phyloP scores from a whole-genome alignment of 2,888 invertebrate species.

The Nymphalis c-album region DNA sequence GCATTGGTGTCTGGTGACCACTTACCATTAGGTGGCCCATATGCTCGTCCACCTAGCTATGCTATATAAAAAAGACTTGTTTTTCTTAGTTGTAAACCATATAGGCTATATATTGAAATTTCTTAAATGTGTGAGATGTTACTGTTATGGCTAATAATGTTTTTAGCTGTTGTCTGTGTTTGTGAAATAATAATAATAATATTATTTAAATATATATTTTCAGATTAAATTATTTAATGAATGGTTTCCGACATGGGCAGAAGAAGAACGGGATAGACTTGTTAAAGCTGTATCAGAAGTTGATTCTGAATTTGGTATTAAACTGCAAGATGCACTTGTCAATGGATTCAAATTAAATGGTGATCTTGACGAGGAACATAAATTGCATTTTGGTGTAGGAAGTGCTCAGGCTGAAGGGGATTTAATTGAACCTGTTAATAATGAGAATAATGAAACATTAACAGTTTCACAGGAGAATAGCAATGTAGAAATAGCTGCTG shows the following conservation, averaged over 20 bases:
- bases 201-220: constrained; percentile 39
- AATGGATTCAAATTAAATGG: constrained; percentile 66
- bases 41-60: no score
- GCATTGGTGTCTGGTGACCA: no score
- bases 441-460: constrained; percentile 41
- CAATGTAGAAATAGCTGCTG: constrained; percentile 69
- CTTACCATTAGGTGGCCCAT: no score
- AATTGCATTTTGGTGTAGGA: constrained; percentile 50
- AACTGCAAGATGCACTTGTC: constrained; percentile 79
- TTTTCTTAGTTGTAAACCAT: no score
- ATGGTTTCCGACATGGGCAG: constrained; percentile 91
- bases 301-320: constrained; percentile 87
- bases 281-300: constrained; percentile 86
- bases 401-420: constrained; percentile 44
- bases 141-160: no score
- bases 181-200: background rate
- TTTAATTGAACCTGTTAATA: constrained; percentile 38
- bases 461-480: constrained; percentile 56
- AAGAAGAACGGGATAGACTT: constrained; percentile 86
- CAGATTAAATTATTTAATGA: constrained; percentile 91
- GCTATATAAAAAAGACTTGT: no score
- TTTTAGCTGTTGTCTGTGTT: background rate
- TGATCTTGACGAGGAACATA: constrained; percentile 58
- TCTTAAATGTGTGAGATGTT: no score
- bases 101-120: no score